Conservation (phyloP, 2,888 invertebrate genomes). For the Drosophila cracens region DNA sequence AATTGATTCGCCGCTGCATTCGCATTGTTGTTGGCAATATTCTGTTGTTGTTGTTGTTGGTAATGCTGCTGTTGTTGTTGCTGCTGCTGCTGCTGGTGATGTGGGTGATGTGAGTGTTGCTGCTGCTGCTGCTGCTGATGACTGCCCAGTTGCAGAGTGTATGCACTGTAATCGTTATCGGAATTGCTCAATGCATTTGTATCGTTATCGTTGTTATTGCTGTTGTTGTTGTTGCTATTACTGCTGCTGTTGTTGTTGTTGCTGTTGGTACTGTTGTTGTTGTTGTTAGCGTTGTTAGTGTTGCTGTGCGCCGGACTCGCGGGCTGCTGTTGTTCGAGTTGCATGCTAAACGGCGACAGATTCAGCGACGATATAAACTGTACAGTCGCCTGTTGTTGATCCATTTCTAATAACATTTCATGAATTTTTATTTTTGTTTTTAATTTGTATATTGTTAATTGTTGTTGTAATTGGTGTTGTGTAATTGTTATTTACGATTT, state of each 20-base stretch:
- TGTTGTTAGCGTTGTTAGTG: slow-evolving; percentile 53
- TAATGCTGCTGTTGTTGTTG: slow-evolving; percentile 79
- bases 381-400: slow-evolving; percentile 91
- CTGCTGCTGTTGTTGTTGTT: slow-evolving; percentile 43
- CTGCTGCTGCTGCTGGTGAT: slow-evolving; percentile 71
- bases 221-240: slow-evolving; percentile 47
- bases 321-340: slow-evolving; percentile 87
- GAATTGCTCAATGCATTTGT: slow-evolving; percentile 64
- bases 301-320: slow-evolving; percentile 86
- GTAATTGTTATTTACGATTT: slow-evolving; percentile 5
- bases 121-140: slow-evolving; percentile 55
- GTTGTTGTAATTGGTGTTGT: slow-evolving; percentile 3
- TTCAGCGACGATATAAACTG: slow-evolving; percentile 95
- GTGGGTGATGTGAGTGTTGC: slow-evolving; percentile 72
- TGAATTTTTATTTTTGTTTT: slow-evolving; percentile 39
- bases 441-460: slow-evolving; percentile 24
- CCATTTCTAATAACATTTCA: slow-evolving; percentile 93
- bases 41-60: slow-evolving; percentile 83
- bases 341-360: slow-evolving; percentile 94
- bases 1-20: slow-evolving; percentile 76
- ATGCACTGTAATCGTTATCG: slow-evolving; percentile 78
- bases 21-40: slow-evolving; percentile 82
- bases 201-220: slow-evolving; percentile 73
- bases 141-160: slow-evolving; percentile 76
- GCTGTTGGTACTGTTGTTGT: slow-evolving; percentile 46